Percentiles rank a stretch among this genome's conserved stretches.
These are phyloP conservation scores for Idris sp. DNA, from an alignment of 1,140 invertebrate species.

Conservation along the genomic window DNA sequence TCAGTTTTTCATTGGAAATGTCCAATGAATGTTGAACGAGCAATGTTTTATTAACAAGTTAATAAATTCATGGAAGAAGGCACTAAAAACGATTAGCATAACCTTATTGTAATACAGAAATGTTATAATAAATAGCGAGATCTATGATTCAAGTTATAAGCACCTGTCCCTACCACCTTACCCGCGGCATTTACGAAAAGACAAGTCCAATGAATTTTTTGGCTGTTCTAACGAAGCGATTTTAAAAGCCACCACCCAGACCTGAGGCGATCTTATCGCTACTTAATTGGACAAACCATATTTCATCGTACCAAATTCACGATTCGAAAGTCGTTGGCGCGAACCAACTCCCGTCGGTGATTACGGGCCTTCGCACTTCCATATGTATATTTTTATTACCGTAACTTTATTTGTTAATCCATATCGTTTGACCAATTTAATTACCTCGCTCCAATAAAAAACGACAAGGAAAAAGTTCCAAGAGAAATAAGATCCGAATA, in stretches of 20 bases:
- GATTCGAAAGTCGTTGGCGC: constrained; percentile 57
- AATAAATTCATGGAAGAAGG: constrained; percentile 25
- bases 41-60: constrained; percentile 5
- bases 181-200: constrained; percentile 60
- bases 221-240: constrained; percentile 76
- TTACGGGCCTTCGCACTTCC: constrained; percentile 55
- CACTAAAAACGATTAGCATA: constrained; percentile 33
- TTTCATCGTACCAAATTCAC: constrained; percentile 67
- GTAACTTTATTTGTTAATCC: constrained; percentile 49
- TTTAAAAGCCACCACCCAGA: constrained; percentile 70
- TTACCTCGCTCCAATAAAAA: constrained; percentile 16
- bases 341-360: constrained; percentile 43
- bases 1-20: constrained; percentile 14
- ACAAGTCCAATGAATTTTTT: constrained; percentile 73
- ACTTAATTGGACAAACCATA: constrained; percentile 74
- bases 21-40: neutral
- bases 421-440: constrained; percentile 44
- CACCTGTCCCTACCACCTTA: constrained; percentile 69
- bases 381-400: constrained; percentile 47
- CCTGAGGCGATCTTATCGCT: constrained; percentile 70
- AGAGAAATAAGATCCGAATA: constrained; percentile 7
- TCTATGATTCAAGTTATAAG: constrained; percentile 65
- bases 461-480: neutral
- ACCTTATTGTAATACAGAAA: constrained; percentile 32
- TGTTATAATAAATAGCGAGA: constrained; percentile 58